Conservation (phyloP, 1,140 invertebrate genomes). For the Lanistes nyassanus region DNA sequence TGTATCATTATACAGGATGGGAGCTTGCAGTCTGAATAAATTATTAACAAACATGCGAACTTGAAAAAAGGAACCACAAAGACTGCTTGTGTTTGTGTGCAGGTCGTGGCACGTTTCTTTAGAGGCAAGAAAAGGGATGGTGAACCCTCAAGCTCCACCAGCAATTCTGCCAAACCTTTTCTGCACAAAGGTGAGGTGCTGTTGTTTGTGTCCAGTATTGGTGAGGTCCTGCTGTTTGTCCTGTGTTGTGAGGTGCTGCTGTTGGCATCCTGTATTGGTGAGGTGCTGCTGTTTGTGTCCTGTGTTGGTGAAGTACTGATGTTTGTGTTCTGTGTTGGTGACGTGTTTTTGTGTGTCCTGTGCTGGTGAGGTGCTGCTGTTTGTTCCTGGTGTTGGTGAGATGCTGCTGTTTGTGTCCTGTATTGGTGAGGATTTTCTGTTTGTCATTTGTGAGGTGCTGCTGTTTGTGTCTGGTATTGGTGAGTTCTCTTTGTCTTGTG, state of each 20-base stretch:
- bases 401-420: not conserved
- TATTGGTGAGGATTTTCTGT: not conserved
- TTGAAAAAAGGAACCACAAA: not conserved
- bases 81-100: constrained; percentile 3
- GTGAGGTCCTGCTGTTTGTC: not conserved
- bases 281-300: not conserved
- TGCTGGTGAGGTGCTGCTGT: too few relatives aligned
- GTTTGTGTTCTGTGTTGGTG: not conserved
- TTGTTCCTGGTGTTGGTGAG: not conserved
- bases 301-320: not conserved
- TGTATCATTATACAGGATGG: too few relatives aligned
- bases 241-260: not conserved
- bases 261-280: not conserved
- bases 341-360: too few relatives aligned
- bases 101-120: constrained; percentile 35
- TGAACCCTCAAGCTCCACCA: constrained; percentile 21
- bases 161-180: constrained; percentile 37
- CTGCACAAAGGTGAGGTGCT: constrained; percentile 30
- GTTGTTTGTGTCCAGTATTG: not conserved
- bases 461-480: too few relatives aligned
- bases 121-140: constrained; percentile 11
- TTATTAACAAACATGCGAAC: constrained; percentile 56
- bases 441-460: not conserved
- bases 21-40: constrained; percentile 65
- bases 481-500: too few relatives aligned